Conservation (phyloP, 2,113 vertebrate species). For the Triplophysa tibetana region DNA sequence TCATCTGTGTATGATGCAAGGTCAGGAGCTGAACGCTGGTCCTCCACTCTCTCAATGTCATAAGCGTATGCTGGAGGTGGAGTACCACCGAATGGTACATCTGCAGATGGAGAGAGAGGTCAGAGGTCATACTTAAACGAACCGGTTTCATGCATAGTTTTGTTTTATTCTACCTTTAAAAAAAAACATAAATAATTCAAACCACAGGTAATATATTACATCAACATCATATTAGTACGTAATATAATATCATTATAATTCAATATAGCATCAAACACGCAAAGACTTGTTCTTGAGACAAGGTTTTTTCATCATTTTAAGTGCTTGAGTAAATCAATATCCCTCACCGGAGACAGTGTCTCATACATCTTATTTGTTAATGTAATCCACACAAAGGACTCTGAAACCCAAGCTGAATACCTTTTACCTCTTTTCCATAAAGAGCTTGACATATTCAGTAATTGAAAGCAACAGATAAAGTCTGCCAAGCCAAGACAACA, state of each 20-base stretch:
- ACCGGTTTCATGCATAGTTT: not conserved
- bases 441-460: not conserved
- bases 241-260: not conserved
- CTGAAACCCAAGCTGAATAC: conserved; percentile 9
- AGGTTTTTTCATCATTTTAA: not conserved
- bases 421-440: conserved; percentile 8
- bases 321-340: conserved; percentile 5
- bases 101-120: conserved; percentile 66
- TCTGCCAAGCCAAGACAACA: conserved; percentile 24
- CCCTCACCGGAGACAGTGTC: not conserved
- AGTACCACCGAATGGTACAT: conserved; percentile 81
- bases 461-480: conserved; percentile 23
- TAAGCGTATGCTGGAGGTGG: conserved; percentile 81
- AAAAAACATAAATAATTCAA: not conserved
- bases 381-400: conserved; percentile 16
- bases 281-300: not conserved
- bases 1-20: conserved; percentile 94
- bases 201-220: not conserved
- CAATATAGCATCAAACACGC: not conserved
- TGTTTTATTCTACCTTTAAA: not conserved
- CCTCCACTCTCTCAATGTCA: conserved; percentile 85
- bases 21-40: conserved; percentile 86
- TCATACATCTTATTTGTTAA: conserved; percentile 12
- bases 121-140: not conserved
- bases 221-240: not conserved